Percentiles rank a stretch among this genome's conserved stretches.
Conservation (phyloP, 1,140 invertebrate genomes). For the Drosophila albomicans region DNA sequence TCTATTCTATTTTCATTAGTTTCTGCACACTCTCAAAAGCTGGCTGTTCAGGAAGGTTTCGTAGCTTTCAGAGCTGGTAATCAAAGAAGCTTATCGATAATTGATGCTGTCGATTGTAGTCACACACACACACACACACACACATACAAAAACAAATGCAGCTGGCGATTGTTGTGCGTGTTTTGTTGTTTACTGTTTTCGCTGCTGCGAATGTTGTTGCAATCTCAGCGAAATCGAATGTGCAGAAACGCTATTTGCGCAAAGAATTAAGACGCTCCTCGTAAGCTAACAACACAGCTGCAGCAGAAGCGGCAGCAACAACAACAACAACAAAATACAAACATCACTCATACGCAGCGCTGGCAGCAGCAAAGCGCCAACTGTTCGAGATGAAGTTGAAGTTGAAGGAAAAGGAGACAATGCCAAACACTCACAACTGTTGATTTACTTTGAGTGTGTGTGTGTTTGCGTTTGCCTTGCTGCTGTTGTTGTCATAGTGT, state of each 20-base stretch:
- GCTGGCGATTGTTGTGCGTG: not conserved
- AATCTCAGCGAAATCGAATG: conserved; percentile 47
- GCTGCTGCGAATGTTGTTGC: conserved; percentile 22
- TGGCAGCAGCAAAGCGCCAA: conserved; percentile 22
- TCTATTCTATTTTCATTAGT: too few species aligned
- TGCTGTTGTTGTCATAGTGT: conserved; percentile 26
- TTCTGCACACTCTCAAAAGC: too few species aligned
- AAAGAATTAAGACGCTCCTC: conserved; percentile 49
- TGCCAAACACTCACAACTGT: conserved; percentile 51
- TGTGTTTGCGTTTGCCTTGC: conserved; percentile 35
- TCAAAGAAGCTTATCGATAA: conserved; percentile 11
- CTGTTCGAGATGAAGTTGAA: conserved; percentile 41
- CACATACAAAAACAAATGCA: not conserved
- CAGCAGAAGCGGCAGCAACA: conserved; percentile 5
- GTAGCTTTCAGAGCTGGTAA: not conserved
- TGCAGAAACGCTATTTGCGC: conserved; percentile 35
- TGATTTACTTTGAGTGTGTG: conserved; percentile 16
- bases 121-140: not conserved
- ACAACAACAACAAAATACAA: conserved; percentile 30
- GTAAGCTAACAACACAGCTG: conserved; percentile 11
- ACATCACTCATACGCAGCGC: conserved; percentile 71
- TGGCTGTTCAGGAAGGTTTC: not conserved
- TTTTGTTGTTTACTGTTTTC: conserved; percentile 22
- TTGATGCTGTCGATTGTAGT: not conserved
- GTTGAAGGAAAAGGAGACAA: conserved; percentile 57